Evolutionary conservation across 2,113 vertebrate species (phyloP).

Genomic region (human (Homo sapiens)): GRCh38 chr3:189044501-189045000

Average conservation of each 20-base stretch:
- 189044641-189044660: background rate
- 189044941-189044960: background rate
- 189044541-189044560: too few relatives aligned
- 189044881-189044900: background rate
- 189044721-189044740: background rate
- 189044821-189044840: background rate
- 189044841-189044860: background rate
- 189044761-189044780: background rate
- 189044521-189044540: too few relatives aligned
- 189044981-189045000: background rate
- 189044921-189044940: background rate
- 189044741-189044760: background rate
- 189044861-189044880: background rate
- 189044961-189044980: constrained; percentile 41
- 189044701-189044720: background rate
- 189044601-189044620: background rate
- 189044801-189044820: background rate
- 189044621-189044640: background rate
- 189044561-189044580: background rate
- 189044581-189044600: background rate
- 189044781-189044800: background rate
- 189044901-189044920: background rate
- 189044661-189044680: background rate
- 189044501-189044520: too few relatives aligned
- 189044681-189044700: background rate